Percentiles rank a stretch among this genome's conserved stretches.
Evolutionary conservation across 2,797 vertebrate species (phyloP).

Genomic region (Babyrousa celebensis): DNA sequence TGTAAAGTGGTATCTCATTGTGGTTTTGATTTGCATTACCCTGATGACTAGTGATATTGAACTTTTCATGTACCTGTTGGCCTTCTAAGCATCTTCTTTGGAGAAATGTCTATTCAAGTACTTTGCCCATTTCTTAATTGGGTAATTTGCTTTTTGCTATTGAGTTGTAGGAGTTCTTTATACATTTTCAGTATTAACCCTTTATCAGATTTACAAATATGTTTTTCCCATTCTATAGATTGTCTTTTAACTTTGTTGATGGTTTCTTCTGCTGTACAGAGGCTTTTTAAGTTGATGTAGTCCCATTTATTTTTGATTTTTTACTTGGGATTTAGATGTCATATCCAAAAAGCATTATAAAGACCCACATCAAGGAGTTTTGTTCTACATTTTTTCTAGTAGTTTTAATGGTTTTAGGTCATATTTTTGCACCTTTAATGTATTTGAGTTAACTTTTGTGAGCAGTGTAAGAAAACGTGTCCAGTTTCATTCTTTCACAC

Average conservation of each 20-base stretch:
- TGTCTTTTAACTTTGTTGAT: neutral
- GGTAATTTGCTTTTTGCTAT: neutral
- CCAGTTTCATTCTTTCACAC: neutral
- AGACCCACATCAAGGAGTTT: too few species aligned
- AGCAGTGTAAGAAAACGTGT: neutral
- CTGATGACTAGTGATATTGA: neutral
- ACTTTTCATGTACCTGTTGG: neutral
- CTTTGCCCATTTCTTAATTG: neutral
- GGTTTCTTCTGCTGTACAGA: neutral
- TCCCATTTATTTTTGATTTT: neutral
- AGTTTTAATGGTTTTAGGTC: neutral
- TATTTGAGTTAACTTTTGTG: neutral
- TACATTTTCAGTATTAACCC: neutral
- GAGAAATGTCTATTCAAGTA: neutral
- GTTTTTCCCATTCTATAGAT: neutral
- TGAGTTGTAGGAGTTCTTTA: neutral
- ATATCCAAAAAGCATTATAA: neutral
- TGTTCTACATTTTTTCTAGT: neutral
- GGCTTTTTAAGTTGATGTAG: neutral
- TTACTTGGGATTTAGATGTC: neutral
- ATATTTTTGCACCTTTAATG: neutral
- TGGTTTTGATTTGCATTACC: neutral
- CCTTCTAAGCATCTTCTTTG: neutral
- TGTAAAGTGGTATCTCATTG: neutral
- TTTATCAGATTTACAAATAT: neutral